These are phyloP conservation scores for Drosophila orosa DNA, from an alignment of 1,140 invertebrate genomes.

Conservation along the genomic window DNA sequence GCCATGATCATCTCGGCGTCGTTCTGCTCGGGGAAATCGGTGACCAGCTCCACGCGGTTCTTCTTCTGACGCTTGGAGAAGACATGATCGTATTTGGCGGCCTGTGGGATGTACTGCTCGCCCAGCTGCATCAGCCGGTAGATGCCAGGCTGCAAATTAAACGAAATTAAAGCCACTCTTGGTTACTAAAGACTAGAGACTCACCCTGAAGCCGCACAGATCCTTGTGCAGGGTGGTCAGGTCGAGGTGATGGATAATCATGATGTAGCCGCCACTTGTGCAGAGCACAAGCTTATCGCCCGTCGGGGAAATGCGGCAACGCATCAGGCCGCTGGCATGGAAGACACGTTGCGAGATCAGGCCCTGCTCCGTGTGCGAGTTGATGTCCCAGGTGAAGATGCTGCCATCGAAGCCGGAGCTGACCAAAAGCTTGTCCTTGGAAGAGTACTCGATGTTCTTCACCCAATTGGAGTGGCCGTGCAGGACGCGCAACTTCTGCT, in stretches of 20 bases:
- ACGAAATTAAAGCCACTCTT: neutral
- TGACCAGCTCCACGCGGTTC: slow-evolving; percentile 95
- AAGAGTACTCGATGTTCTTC: slow-evolving; percentile 97
- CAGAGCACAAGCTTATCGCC: slow-evolving; percentile 95
- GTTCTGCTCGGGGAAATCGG: slow-evolving; percentile 93
- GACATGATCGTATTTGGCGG: slow-evolving; percentile 91
- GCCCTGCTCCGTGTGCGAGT: slow-evolving; percentile 92
- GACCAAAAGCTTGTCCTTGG: slow-evolving; percentile 92
- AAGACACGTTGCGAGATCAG: slow-evolving; percentile 93
- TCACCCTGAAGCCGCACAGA: slow-evolving; percentile 93
- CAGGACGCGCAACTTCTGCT: slow-evolving; percentile 90
- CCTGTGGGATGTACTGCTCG: slow-evolving; percentile 91
- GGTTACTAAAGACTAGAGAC: neutral
- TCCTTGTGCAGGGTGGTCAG: slow-evolving; percentile 91
- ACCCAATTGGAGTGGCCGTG: slow-evolving; percentile 97
- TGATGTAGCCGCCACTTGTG: slow-evolving; percentile 94
- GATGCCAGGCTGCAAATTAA: slow-evolving; percentile 90
- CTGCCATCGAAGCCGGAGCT: slow-evolving; percentile 97
- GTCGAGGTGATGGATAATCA: slow-evolving; percentile 95
- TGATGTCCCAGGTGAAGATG: slow-evolving; percentile 97
- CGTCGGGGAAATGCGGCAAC: slow-evolving; percentile 93
- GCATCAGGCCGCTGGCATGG: slow-evolving; percentile 89
- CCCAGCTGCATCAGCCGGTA: slow-evolving; percentile 95
- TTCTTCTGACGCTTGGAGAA: slow-evolving; percentile 89
- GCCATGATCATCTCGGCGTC: slow-evolving; percentile 96